Base-by-base conservation (phyloP, 2,888 invertebrate species). In the Schizotus pectinicornis region DNA sequence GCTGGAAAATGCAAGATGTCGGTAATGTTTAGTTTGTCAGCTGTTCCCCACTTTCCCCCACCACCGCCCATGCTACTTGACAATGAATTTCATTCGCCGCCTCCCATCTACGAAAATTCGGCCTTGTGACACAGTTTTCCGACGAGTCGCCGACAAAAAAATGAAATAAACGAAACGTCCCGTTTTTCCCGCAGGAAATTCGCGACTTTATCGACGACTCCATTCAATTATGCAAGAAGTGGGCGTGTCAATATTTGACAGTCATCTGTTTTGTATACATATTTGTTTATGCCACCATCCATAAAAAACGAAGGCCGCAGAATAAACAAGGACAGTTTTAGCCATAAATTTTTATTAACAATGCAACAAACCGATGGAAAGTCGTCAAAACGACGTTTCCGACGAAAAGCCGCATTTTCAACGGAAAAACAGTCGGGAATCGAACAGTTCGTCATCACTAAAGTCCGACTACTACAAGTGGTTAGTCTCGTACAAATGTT, bases 11-110 rank as follows among this genome's bases (percentile, higher is more conserved):
- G 69, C 75, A 77, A 78, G 77, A 77, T 77, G 77, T 77, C 77
- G 72, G 70, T 68, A 67, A 68, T 75, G 73, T 77, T 78, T 77
- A 71, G 77, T 67, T 74, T 75, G 78, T 78, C 78, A 78, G 77
- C 77, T 78, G 78, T 76, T 77, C 75, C 77, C 77, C 75, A 69
- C 74, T 67, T 59, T 67, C 67, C 69, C 69, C 67, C 71, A 62
- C 67, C 47, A 57, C 35, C 38, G 32, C 52, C 52, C 52, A 33
- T 36, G 55, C 51, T 38, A 63, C 62, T 62, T 60, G 64, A 62
- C 65, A 66, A 63, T 67, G 66, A 65, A 67, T 69, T 34, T 67
- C 64, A 74, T 74, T 75, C 71, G 73, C 61, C 60, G 64, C 62
- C 62, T 64, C 61, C 65, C 61, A 59, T 52, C n/a, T 52, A 37